phyloP scores from a whole-genome alignment of 2,888 invertebrate species.

The Eustalomyia histrio region DNA sequence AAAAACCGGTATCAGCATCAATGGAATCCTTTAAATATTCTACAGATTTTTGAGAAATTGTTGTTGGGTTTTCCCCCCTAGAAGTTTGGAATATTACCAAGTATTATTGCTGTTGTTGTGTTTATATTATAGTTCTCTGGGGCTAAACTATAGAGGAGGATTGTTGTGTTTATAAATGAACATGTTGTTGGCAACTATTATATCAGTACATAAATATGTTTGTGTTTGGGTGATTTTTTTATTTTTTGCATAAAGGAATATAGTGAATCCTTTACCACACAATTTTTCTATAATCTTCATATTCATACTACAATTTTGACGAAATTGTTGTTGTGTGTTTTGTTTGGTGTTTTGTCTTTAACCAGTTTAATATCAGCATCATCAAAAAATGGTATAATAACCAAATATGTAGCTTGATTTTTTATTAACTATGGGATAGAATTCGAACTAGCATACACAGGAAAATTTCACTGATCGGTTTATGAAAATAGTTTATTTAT shows the following conservation, averaged over 20 bases:
- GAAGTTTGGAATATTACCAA: constrained; percentile 54
- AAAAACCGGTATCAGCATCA: neutral
- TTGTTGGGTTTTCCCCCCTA: neutral
- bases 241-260: constrained; percentile 5
- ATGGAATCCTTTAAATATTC: constrained; percentile 20
- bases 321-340: constrained; percentile 12
- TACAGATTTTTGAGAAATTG: constrained; percentile 18
- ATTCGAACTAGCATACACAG: no score
- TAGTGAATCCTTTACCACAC: constrained; percentile 16
- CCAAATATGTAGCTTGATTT: neutral
- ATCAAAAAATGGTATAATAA: constrained; percentile 26
- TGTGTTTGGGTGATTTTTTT: constrained; percentile 12
- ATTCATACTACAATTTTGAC: constrained; percentile 14
- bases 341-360: constrained; percentile 15
- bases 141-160: constrained; percentile 21
- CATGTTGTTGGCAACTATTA: constrained; percentile 49
- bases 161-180: constrained; percentile 40
- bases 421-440: neutral
- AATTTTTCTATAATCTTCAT: constrained; percentile 35
- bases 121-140: constrained; percentile 20
- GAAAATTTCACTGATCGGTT: no score
- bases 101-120: constrained; percentile 18
- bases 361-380: constrained; percentile 13
- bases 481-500: no score
- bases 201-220: constrained; percentile 35